A percentile compares a stretch with the other conserved stretches of the same genome.
phyloP scores from a whole-genome alignment of 2,797 vertebrate genomes.

The Cynopterus sphinx region DNA sequence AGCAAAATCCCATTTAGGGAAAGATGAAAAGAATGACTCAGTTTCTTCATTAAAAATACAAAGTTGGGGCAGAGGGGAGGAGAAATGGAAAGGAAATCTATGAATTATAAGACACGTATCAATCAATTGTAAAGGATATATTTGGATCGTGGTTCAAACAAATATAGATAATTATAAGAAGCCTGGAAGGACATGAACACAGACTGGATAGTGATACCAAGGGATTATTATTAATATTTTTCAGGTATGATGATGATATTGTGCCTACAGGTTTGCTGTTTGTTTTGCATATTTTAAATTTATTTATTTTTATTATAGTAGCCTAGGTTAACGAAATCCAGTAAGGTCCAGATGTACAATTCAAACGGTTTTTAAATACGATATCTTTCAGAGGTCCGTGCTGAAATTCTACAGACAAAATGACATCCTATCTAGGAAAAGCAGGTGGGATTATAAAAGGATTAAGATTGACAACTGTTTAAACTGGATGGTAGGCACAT shows the following conservation, averaged over 20 bases:
- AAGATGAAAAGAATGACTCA: background rate
- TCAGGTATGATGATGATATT: background rate
- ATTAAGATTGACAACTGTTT: background rate
- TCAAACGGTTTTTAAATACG: background rate
- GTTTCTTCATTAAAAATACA: background rate
- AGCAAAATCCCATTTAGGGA: background rate
- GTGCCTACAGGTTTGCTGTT: background rate
- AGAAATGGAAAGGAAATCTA: background rate
- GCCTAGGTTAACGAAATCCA: no score
- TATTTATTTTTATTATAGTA: no score
- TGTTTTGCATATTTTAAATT: no score
- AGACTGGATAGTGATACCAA: background rate
- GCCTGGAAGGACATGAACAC: background rate
- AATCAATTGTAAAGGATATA: background rate
- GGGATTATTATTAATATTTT: background rate
- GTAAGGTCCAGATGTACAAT: no score
- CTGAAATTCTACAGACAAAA: constrained; percentile 2
- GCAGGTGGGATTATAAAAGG: background rate
- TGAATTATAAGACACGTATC: background rate
- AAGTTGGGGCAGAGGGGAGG: background rate
- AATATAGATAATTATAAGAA: background rate
- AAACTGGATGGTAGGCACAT: no score
- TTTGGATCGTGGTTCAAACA: background rate
- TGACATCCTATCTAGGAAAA: background rate
- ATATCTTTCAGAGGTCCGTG: background rate